Base-by-base conservation (phyloP, 2,113 vertebrate species). In the Dasypus novemcinctus region DNA sequence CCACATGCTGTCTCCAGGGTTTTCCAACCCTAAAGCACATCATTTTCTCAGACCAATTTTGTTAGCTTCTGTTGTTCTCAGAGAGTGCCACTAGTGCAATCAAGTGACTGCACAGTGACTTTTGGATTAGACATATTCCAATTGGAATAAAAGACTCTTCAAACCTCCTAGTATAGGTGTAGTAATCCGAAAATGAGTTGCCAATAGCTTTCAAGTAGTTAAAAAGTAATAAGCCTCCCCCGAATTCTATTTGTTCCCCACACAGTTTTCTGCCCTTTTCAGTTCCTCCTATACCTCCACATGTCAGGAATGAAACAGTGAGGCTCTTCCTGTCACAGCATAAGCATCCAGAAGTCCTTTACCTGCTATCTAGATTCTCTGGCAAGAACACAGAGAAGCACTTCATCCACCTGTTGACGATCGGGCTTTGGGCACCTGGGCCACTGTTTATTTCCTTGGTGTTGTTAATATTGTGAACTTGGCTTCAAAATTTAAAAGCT, bases 181-280 rank as follows among this genome's bases (percentile, higher is more conserved):
- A 97, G 95, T 96, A 96, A 97, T 96, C 96, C 96, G 96, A 97
- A 54, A 98, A 96, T 96, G 97, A 76, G 43, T 81, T 94, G 91
- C 86, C 88, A 97, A 97, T 97, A 97, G 46, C 17, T 61, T 75
- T 75, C 23, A 54, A 68, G 52, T 54, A 71, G 36, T 74, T 61
- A 49, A 75, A 41, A 54, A 87, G 36, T 74, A 49, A 87, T 61
- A 43, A 54, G 49, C 17, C 11, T 33, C 36, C 29, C 57, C 54
- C 41, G 38, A 54, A 68, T 87, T 87, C 38, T 43, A 43, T 43
- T 43, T 72, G 52, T 25, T 54, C 54, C 43, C 36, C 10, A 13
- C 59, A 20, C 1, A 43, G 52, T 43, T 57, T 15, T 57, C 38
- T 27, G 18, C 38, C 54, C 36, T 59, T 87, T 54, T 59, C 27